These are phyloP conservation scores for Amazona guildingii DNA, from an alignment of 2,113 vertebrate species.

Conservation along the genomic window DNA sequence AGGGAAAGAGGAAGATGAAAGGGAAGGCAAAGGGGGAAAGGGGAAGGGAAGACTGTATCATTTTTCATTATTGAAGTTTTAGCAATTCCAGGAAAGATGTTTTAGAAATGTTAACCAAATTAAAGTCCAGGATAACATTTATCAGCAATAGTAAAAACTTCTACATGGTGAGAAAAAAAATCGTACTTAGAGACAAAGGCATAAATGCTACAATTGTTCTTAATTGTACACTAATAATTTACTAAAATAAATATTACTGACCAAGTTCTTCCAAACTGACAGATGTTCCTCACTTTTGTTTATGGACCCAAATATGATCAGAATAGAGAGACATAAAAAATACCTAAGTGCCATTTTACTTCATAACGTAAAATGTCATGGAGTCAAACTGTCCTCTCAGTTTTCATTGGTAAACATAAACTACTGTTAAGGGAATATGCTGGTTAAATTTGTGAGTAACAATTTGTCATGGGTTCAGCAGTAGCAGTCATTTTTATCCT, in stretches of 20 bases:
- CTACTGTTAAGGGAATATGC: conserved; percentile 64
- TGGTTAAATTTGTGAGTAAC: conserved; percentile 68
- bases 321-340: neutral
- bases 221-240: neutral
- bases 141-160: neutral
- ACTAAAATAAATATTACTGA: neutral
- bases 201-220: neutral
- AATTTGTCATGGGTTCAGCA: neutral
- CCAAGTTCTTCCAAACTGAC: neutral
- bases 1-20: too few relatives aligned
- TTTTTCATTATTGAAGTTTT: neutral
- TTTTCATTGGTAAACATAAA: conserved; percentile 70
- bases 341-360: conserved; percentile 61
- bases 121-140: neutral
- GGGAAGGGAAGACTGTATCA: rapidly evolving
- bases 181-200: neutral
- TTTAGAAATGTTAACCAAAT: neutral
- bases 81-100: neutral
- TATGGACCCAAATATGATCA: conserved; percentile 29
- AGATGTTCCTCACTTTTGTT: conserved; percentile 29
- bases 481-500: too few relatives aligned
- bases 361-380: conserved; percentile 59
- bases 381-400: conserved; percentile 64
- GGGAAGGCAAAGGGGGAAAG: rapidly evolving
- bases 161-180: neutral